These are phyloP conservation scores for Synanceia verrucosa DNA, from an alignment of 2,797 vertebrate genomes.

Conservation along the genomic window DNA sequence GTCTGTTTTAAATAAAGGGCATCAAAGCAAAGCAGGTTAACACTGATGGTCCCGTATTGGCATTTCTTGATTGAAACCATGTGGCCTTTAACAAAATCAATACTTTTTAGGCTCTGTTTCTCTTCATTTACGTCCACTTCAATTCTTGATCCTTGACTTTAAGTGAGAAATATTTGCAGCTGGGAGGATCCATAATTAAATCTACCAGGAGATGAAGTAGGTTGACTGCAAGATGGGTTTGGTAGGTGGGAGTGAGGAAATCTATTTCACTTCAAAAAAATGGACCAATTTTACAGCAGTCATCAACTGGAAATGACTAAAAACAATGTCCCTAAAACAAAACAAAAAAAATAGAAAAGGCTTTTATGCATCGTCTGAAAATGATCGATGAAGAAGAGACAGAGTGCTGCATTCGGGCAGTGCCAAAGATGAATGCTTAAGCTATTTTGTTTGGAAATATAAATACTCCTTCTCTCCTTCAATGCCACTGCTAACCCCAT, in stretches of 20 bases:
- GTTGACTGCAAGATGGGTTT: conserved; percentile 55
- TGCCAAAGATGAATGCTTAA: conserved; percentile 5
- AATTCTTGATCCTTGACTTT: conserved; percentile 60
- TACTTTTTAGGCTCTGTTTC: conserved; percentile 87
- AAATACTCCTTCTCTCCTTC: conserved; percentile 88
- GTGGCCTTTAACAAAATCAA: conserved; percentile 89
- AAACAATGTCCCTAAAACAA: conserved; percentile 65
- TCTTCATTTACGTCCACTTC: conserved; percentile 87
- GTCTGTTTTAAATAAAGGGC: conserved; percentile 26
- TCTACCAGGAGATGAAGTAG: conserved; percentile 54
- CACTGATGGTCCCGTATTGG: conserved; percentile 87
- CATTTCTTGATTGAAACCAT: conserved; percentile 90
- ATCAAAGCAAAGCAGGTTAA: conserved; percentile 85
- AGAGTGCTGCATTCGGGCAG: not conserved
- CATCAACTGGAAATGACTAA: conserved; percentile 74
- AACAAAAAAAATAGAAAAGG: conserved; percentile 80
- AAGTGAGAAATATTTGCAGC: conserved; percentile 69
- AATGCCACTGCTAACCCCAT: conserved; percentile 92
- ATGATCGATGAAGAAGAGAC: not conserved
- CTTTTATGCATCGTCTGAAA: not conserved
- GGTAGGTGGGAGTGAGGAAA: conserved; percentile 33
- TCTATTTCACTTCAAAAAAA: conserved; percentile 86
- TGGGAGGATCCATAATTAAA: conserved; percentile 66
- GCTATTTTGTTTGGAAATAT: conserved; percentile 79
- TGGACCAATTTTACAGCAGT: conserved; percentile 84